A percentile compares a stretch with the other conserved stretches of the same genome.
Evolutionary conservation across 92 coral and sea anemone genomes (phyloP).

Genomic region (Heliopora coerulea): DNA sequence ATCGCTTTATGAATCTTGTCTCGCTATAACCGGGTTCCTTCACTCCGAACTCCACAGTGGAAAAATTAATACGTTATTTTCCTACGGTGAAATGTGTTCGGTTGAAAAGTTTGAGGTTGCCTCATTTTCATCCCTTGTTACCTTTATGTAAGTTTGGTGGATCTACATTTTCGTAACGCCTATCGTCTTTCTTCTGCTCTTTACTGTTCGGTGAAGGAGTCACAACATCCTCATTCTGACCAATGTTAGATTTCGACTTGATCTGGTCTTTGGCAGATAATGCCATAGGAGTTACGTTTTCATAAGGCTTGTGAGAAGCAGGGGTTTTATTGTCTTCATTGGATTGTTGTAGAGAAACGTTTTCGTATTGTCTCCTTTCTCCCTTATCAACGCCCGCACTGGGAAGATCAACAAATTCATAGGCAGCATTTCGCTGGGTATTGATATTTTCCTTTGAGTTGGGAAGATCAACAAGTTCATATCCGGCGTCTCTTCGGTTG

Average conservation of each 20-base stretch:
- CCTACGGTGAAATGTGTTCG: no score
- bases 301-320: slow-evolving; percentile 6
- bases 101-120: no score
- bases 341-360: not conserved
- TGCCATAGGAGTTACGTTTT: slow-evolving; percentile 38
- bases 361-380: slow-evolving; percentile 7
- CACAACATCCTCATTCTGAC: slow-evolving; percentile 17
- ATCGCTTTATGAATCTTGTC: no score
- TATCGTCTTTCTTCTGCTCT: slow-evolving; percentile 11
- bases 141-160: slow-evolving; percentile 13
- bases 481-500: not conserved
- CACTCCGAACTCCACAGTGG: no score
- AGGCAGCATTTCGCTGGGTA: slow-evolving; percentile 26
- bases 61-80: no score
- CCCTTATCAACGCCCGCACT: not conserved
- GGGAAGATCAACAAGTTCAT: slow-evolving; percentile 35
- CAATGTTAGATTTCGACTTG: not conserved
- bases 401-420: slow-evolving; percentile 37
- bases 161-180: slow-evolving; percentile 28
- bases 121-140: not conserved
- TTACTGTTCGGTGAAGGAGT: not conserved
- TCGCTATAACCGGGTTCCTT: no score
- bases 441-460: slow-evolving; percentile 17
- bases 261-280: slow-evolving; percentile 7
- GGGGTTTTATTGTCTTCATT: not conserved